Base-by-base conservation (phyloP, 2,888 invertebrate genomes). In the Meteorus colon region DNA sequence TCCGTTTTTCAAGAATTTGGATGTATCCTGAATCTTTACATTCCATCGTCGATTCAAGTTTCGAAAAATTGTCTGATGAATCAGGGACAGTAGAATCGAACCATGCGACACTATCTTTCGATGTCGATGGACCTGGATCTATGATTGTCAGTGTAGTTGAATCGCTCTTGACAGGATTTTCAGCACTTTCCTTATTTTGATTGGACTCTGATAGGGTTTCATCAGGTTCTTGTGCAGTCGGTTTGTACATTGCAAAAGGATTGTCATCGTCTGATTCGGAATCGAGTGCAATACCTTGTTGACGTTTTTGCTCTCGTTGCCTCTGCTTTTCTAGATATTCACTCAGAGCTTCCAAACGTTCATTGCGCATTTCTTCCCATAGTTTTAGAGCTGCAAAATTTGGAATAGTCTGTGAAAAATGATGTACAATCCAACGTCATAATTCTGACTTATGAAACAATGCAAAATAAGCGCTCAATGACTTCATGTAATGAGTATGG, bases 241-340 rank as follows among this genome's bases (percentile, higher is more conserved):
- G 79, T 74, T 85, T 84, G 24, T 87, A 86, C 69, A 84, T 81
- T 8, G 84, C 84, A 75, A 86, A 86, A 0, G 84, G 86, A 81
- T 83, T 85, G 63, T 88, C 86, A 19, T 88, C 87, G 48, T 87
- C 87, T 0, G 87, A 86, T 24, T 87, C 86, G 0, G 87, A 88
- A 73, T 87, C 84, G 1, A 82, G 78, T 24, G 78, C 82, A 76
- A 87, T 86, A 12, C 87, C 88, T 68, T 82, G 78, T 1, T 80
- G 79, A 55, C 83, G 83, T 71, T 86, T 84, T 73, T 88, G 85
- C 75, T 85, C 83, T 41, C 87, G 80, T 34, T 86, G 80, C 34
- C 84, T 81, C 66, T 87, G 88, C 71, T 86, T 88, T 63, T 84
- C 85, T 34, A 88, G 74, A 60, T 86, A 88, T n/a, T 79, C 78